Evolutionary conservation across 1,140 invertebrate species (phyloP), one percentile per base, ranked within the genome.

Genomic region (Orius insidiosus): DNA sequence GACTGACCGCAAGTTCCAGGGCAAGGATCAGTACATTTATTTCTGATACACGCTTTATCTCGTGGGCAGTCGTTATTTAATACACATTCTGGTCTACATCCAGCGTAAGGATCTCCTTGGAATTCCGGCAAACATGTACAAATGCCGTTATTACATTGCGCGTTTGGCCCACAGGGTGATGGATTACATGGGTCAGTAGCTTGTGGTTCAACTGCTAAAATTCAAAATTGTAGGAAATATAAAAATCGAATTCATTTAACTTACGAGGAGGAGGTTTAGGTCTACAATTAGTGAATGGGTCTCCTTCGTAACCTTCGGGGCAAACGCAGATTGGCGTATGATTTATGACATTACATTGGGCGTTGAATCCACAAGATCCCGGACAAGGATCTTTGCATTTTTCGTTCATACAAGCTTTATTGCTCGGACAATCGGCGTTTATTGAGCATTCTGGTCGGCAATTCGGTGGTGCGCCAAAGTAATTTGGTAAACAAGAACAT

Each of bases 21-120:
- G 56, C 82, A 85, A 34, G 80, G 80, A 64, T 84, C 74, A 50
- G 68, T 67, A 55, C 81, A 85, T 63, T 75, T 80, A 40, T 73
- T 72, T 52, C 76, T 72, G 10, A 76, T 65, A 50, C 78, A 83
- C 13, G 76, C 72, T 47, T 68, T 63, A 49, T 74, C 31, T 31
- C 35, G 13, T 15, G 24, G 60, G 61, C 76, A 78, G 58, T 78
- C 75, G 34, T 64, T 68, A 56, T 74, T 76, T 2, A 72, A 63
- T 33, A 71, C 67, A 58, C 75, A 78, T 65, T 76, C 72, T 35
- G 73, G 67, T 54, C 72, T 61, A 59, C 76, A 78, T 35, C 68
- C 61, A 49, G 70, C 54, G 51, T 74, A 75, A 10, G 72, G 70
- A 58, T 76, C 72, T 39, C 74, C 74, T 54, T 73, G 70, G 56